Conservation (phyloP, 2,113 vertebrate species). For the Sinosuthora webbiana region DNA sequence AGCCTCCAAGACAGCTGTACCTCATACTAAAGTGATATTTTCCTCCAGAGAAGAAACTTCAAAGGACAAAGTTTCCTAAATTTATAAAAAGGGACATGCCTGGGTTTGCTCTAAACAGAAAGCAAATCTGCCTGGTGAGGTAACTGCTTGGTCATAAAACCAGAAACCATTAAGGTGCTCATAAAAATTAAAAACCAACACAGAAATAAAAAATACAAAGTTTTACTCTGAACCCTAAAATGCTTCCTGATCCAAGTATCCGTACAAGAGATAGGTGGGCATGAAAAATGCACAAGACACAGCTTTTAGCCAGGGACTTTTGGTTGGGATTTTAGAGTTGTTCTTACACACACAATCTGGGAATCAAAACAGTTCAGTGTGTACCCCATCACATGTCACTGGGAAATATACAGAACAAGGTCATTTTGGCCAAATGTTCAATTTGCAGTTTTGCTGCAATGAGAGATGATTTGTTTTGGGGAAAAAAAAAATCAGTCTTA, state of each 20-base stretch:
- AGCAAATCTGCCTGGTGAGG: neutral
- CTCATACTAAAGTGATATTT: neutral
- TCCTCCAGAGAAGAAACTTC: neutral
- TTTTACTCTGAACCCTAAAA: neutral
- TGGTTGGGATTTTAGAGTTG: neutral
- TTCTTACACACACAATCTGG: neutral
- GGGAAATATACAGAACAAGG: neutral
- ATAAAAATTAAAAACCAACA: neutral
- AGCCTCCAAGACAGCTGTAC: neutral
- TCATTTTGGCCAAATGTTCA: neutral
- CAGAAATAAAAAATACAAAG: neutral
- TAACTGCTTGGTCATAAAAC: neutral
- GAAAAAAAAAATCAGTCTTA: neutral
- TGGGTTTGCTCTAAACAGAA: neutral
- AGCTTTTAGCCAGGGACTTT: neutral
- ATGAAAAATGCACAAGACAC: neutral
- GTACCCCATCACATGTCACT: no score
- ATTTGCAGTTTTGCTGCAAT: neutral
- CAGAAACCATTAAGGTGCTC: neutral
- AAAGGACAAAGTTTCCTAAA: neutral
- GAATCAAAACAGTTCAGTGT: neutral
- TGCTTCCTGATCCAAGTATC: neutral
- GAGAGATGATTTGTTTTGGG: neutral
- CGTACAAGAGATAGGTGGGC: neutral
- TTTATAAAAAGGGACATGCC: neutral